Evolutionary conservation across 2,797 vertebrate genomes (phyloP).

Genomic region (Onychomys torridus): DNA sequence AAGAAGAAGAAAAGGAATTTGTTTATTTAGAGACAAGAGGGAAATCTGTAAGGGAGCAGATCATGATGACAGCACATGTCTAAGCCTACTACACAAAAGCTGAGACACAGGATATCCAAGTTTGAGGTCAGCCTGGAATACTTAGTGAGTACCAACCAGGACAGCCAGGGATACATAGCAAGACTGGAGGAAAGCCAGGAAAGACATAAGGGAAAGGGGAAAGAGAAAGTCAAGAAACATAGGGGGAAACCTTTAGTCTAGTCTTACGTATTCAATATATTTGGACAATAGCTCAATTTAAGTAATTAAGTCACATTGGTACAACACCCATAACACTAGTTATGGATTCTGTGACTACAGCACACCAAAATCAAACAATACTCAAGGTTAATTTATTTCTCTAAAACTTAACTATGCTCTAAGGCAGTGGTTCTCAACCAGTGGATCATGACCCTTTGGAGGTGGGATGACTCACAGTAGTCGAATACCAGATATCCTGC

Average conservation of each 20-base stretch:
- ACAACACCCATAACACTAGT: conserved; percentile 36
- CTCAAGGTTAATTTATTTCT: conserved; percentile 51
- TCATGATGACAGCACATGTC: neutral
- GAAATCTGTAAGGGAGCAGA: neutral
- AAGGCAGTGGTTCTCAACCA: neutral
- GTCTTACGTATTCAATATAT: conserved; percentile 12
- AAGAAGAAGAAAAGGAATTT: neutral
- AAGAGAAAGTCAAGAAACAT: neutral
- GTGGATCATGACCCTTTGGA: neutral
- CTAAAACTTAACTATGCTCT: conserved; percentile 54
- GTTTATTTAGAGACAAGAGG: neutral
- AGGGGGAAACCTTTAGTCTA: conserved; percentile 9
- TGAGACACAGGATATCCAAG: neutral
- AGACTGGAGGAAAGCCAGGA: neutral
- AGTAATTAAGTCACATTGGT: conserved; percentile 40
- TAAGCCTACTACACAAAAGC: neutral
- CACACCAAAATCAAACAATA: conserved; percentile 46
- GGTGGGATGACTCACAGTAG: neutral
- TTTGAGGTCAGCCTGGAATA: neutral
- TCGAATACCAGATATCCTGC: neutral
- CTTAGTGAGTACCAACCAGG: neutral
- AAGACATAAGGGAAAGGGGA: neutral
- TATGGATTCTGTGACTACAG: neutral
- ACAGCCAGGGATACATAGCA: neutral
- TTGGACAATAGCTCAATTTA: neutral